Percentiles rank a stretch among this genome's conserved stretches.
Conservation (phyloP, 2,888 invertebrate species). For the Lathronympha strigana region DNA sequence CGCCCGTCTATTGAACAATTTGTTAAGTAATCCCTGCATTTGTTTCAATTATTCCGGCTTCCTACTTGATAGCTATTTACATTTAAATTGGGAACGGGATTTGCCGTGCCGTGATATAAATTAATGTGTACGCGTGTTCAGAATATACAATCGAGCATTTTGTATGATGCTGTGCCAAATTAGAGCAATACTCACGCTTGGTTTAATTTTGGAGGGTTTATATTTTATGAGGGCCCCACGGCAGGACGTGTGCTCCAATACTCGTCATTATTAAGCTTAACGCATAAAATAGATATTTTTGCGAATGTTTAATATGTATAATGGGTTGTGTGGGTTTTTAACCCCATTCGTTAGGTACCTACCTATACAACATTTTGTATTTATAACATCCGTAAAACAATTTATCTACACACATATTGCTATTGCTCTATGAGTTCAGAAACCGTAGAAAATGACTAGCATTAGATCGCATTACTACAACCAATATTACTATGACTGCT, state of each 20-base stretch:
- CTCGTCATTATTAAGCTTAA: not conserved
- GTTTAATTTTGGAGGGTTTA: slow-evolving; percentile 55
- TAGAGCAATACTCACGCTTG: slow-evolving; percentile 58
- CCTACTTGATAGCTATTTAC: slow-evolving; percentile 66
- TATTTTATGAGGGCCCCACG: slow-evolving; percentile 20
- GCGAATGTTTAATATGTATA: no score
- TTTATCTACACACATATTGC: no score
- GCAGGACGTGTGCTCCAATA: not conserved
- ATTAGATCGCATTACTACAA: no score
- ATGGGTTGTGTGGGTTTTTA: no score
- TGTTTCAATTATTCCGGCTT: slow-evolving; percentile 81
- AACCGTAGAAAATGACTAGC: no score
- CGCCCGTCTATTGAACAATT: slow-evolving; percentile 82
- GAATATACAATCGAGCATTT: slow-evolving; percentile 64
- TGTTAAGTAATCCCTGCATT: slow-evolving; percentile 82
- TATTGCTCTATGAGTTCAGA: no score
- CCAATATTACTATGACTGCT: no score
- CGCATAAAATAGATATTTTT: not conserved
- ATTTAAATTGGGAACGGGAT: slow-evolving; percentile 56
- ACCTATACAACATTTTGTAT: no score
- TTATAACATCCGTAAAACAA: no score
- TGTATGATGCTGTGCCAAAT: slow-evolving; percentile 50
- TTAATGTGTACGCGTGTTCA: slow-evolving; percentile 64
- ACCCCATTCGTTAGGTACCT: no score
- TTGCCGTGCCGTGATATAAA: slow-evolving; percentile 47